Conservation (phyloP, 2,113 vertebrate species). For the Mustelus asterias region DNA sequence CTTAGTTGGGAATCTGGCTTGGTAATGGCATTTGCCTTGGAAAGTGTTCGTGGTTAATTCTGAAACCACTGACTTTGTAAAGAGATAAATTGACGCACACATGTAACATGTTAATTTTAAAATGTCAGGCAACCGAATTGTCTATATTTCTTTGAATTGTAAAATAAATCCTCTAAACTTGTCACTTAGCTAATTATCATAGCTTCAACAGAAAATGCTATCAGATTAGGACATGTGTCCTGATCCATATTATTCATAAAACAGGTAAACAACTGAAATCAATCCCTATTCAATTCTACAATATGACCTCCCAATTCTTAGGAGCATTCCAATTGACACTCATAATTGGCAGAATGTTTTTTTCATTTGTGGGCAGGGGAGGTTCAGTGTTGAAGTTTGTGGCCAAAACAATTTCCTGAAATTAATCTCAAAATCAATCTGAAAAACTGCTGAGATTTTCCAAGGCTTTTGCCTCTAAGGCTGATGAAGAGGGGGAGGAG, state of each 20-base stretch:
- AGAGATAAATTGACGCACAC: not conserved
- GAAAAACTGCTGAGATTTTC: not conserved
- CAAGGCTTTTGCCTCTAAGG: not conserved
- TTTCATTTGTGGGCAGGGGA: not conserved
- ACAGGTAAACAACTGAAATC: not conserved
- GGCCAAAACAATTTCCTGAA: not conserved
- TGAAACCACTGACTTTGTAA: not conserved
- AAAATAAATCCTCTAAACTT: not conserved
- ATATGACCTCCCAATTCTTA: not conserved
- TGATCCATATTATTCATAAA: not conserved
- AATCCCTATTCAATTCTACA: not conserved
- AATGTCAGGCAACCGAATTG: not conserved
- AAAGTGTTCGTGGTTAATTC: not conserved
- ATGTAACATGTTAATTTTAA: not conserved
- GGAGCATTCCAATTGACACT: not conserved
- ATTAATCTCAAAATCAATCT: not conserved
- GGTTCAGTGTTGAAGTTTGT: not conserved
- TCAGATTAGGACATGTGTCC: not conserved
- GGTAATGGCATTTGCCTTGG: not conserved
- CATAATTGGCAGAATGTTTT: not conserved
- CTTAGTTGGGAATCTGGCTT: not conserved
- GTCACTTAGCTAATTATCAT: not conserved
- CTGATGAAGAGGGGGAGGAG: not conserved
- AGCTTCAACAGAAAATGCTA: not conserved
- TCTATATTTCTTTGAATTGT: not conserved